Percentiles rank a stretch among this genome's conserved stretches.
Conservation (phyloP, 2,113 vertebrate species). For the Danionella cerebrum region DNA sequence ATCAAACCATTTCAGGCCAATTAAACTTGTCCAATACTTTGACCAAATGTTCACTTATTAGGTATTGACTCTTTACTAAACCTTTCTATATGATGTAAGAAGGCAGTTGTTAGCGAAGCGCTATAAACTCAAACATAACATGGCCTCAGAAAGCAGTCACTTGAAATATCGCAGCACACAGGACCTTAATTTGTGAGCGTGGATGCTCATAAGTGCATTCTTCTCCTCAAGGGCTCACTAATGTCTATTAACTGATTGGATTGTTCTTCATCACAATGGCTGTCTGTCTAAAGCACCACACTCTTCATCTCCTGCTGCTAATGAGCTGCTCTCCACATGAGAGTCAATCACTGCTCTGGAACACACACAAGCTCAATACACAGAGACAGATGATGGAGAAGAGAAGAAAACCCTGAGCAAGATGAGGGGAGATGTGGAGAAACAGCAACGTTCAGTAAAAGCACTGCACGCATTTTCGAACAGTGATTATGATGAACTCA, state of each 20-base stretch:
- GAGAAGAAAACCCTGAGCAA: not conserved
- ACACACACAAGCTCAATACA: too few relatives aligned
- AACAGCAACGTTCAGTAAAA: not conserved
- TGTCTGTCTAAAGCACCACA: not conserved
- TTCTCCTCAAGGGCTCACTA: constrained; percentile 13
- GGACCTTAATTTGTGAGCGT: constrained; percentile 7
- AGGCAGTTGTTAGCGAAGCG: not conserved
- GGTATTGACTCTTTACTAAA: too few relatives aligned
- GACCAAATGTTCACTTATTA: too few relatives aligned
- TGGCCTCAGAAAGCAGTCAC: not conserved
- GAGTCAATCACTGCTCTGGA: constrained; percentile 21
- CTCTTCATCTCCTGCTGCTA: constrained; percentile 22
- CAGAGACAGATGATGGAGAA: not conserved
- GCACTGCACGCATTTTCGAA: too few relatives aligned
- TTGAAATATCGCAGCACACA: constrained; percentile 14
- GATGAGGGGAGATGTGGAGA: not conserved
- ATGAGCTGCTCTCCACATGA: constrained; percentile 29
- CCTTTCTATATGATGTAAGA: not conserved
- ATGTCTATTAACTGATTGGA: constrained; percentile 33
- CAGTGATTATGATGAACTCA: too few relatives aligned
- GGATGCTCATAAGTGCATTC: constrained; percentile 21
- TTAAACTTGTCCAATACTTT: too few relatives aligned
- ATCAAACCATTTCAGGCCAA: too few relatives aligned
- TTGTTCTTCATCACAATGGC: constrained; percentile 25
- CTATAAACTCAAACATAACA: not conserved